Base-by-base conservation (phyloP, 2,888 invertebrate species). In the Anarsia innoxiella region DNA sequence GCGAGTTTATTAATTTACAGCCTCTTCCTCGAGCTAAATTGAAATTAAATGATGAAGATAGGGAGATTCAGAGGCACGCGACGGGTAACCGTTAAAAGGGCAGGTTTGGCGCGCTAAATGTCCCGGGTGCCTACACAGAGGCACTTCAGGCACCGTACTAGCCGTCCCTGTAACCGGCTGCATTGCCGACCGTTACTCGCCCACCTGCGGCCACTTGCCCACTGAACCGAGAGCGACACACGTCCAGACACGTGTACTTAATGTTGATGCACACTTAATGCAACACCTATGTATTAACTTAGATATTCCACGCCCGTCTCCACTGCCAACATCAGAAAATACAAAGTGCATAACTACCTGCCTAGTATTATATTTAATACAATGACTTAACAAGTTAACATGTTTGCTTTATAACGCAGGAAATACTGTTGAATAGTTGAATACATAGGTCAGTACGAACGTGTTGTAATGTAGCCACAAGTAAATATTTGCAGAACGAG, bases 161-260 rank as follows among this genome's bases (percentile, higher is more conserved):
- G 26, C 26, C 26, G 14, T 26, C 13, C 31, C 35, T 33, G 37
- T 31, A 37, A 34, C 35, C 39, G 37, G 37, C 42, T 42, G 39
- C 39, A 35, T 25, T 32, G 37, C 23, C 64, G 70, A 77, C 83
- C 82, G 83, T 83, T 84, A 83, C 26, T 66, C 65, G 71, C 72
- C 79, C 82, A 83, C 82, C 82, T 82, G 83, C 78, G 56, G 56
- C 41, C 56, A 61, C 59, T 57, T 72, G 72, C 73, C 66, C 78
- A 83, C 60, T 79, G 80, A 79, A 70, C 77, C 74, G 80, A 72
- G 63, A 66, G 73, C 71, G 80, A 76, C 80, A 68, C 58, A 50
- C 53, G 56, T 37, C 49, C 56, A 51, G 51, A 36, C 40, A 52
- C 55, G 33, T 33, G 33, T 33, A 26, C 33, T 26, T 23, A n/a